Evolutionary conservation across 1,140 invertebrate species (phyloP).

Genomic region (Heterodera carotae): DNA sequence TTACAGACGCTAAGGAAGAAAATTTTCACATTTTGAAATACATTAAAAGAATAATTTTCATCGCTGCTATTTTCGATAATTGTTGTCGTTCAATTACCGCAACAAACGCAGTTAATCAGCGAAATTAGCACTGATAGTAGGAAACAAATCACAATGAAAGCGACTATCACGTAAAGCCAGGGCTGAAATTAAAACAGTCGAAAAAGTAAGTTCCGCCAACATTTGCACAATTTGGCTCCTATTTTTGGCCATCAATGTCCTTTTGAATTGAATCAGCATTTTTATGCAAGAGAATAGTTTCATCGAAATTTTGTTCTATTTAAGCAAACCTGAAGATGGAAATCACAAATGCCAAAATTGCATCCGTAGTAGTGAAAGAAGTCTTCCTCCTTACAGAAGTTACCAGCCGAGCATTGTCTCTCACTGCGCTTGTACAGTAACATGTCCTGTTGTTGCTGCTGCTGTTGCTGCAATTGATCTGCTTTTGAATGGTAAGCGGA

Average conservation of each 20-base stretch:
- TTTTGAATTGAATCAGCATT: no score
- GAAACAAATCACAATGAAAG: conserved; percentile 29
- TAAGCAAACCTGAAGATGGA: conserved; percentile 37
- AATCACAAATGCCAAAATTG: conserved; percentile 23
- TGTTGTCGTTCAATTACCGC: conserved; percentile 1
- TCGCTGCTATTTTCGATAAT: not conserved
- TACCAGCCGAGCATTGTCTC: not conserved
- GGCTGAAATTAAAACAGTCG: conserved; percentile 27
- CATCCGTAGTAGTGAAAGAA: conserved; percentile 35
- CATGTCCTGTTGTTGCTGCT: not conserved
- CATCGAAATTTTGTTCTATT: no score
- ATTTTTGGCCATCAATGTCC: no score
- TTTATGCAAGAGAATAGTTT: no score
- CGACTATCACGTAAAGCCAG: conserved; percentile 28
- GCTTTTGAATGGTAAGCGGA: not conserved
- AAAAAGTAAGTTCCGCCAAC: not conserved
- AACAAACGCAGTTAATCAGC: conserved; percentile 35
- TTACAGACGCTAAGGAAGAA: no score
- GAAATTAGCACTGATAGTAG: conserved; percentile 24
- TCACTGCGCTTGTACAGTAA: conserved; percentile 4
- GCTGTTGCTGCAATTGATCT: not conserved
- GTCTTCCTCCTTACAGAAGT: conserved; percentile 2
- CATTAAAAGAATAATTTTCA: not conserved
- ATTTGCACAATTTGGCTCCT: no score
- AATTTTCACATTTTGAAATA: no score